Percentiles rank a stretch among this genome's conserved stretches.
phyloP scores from a whole-genome alignment of 2,888 invertebrate genomes.

The Pilophorus perplexus region DNA sequence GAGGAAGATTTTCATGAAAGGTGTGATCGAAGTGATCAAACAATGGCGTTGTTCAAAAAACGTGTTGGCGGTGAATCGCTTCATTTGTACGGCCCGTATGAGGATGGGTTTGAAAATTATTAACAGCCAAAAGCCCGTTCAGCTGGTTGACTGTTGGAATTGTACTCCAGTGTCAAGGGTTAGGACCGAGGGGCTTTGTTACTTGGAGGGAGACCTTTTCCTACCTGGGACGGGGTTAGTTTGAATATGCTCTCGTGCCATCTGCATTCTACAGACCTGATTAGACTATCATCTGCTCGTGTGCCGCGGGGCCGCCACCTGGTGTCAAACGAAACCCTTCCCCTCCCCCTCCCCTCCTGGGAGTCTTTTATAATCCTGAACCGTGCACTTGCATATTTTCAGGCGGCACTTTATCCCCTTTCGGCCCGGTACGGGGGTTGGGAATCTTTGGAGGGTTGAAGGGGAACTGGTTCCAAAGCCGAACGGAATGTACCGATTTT shows the following conservation, averaged over 20 bases:
- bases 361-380: constrained; percentile 19
- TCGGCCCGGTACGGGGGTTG: too few relatives aligned
- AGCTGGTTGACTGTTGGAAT: constrained; percentile 34
- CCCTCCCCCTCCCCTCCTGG: neutral
- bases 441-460: too few relatives aligned
- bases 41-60: too few relatives aligned
- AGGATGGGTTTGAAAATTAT: neutral
- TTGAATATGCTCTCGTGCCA: constrained; percentile 40
- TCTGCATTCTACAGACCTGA: constrained; percentile 41
- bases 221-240: constrained; percentile 39
- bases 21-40: too few relatives aligned
- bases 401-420: constrained; percentile 22
- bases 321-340: constrained; percentile 1
- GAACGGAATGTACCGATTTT: too few relatives aligned
- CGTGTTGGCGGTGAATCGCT: too few relatives aligned
- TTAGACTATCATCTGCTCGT: constrained; percentile 42
- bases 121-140: constrained; percentile 23
- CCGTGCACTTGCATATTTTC: constrained; percentile 33
- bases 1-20: too few relatives aligned
- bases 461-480: too few relatives aligned
- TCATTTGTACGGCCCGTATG: too few relatives aligned
- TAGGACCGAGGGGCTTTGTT: constrained; percentile 12
- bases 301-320: constrained; percentile 21
- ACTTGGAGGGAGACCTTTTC: constrained; percentile 31
- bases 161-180: constrained; percentile 24